These are phyloP conservation scores for Arrhamphus sclerolepis DNA, from an alignment of 2,797 vertebrate species.

Conservation along the genomic window DNA sequence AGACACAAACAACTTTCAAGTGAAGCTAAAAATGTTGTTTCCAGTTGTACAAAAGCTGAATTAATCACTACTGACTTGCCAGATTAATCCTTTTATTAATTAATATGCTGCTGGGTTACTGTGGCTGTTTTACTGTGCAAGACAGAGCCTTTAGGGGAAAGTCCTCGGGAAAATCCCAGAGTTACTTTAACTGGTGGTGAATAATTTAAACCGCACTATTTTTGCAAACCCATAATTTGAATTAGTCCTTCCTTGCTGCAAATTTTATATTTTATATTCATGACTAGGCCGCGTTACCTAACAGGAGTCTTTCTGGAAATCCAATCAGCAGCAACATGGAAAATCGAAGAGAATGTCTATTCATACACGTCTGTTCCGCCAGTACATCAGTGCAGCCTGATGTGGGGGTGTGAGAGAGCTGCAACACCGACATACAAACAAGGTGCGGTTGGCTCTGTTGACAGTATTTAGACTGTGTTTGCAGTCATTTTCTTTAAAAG, in stretches of 20 bases:
- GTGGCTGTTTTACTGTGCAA: slow-evolving; percentile 40
- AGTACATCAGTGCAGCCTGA: slow-evolving; percentile 48
- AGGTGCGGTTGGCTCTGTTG: slow-evolving; percentile 47
- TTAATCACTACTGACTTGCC: slow-evolving; percentile 36
- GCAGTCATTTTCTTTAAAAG: slow-evolving; percentile 37
- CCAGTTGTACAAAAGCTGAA: slow-evolving; percentile 25
- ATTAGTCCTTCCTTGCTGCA: slow-evolving; percentile 50
- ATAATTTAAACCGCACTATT: slow-evolving; percentile 68
- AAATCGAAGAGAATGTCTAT: slow-evolving; percentile 53
- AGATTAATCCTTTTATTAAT: slow-evolving; percentile 50
- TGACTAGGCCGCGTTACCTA: slow-evolving; percentile 39
- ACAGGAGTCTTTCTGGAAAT: slow-evolving; percentile 45
- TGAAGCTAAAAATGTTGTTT: slow-evolving; percentile 24
- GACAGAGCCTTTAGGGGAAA: slow-evolving; percentile 40
- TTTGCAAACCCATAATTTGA: slow-evolving; percentile 65
- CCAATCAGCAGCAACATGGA: slow-evolving; percentile 51
- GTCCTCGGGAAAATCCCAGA: slow-evolving; percentile 57
- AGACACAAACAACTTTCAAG: slow-evolving; percentile 10
- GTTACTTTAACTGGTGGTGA: slow-evolving; percentile 57
- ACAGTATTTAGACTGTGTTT: slow-evolving; percentile 47
- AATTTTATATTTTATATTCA: slow-evolving; percentile 60
- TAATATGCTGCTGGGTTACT: slow-evolving; percentile 31
- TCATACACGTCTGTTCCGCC: slow-evolving; percentile 49
- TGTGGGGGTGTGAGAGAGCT: slow-evolving; percentile 52
- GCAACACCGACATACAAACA: slow-evolving; percentile 40